Base-by-base conservation (phyloP, 2,888 invertebrate species). In the Argyresthia goedartella region DNA sequence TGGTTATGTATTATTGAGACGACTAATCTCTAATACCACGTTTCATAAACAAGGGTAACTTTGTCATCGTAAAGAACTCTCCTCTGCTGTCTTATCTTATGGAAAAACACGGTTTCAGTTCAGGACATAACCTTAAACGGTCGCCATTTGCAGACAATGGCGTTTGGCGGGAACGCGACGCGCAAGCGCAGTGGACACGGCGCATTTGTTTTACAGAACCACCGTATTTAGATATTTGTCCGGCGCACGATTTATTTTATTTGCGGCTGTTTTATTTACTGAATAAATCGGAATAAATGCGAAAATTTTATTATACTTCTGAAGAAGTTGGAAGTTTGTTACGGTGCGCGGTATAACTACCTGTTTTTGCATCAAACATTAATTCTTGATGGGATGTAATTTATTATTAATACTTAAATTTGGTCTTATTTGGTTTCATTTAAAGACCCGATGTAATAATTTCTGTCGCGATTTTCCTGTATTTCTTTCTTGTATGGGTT, bases 141-240 rank as follows among this genome's bases (percentile, higher is more conserved):
- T 59, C 57, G 71, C 74, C 72, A 79, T 78, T 82, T 79, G 78
- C 81, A 81, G 80, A 81, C 80, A 81, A 81, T 81, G 69, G 76
- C 68, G 67, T 54, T 62, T 62, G 71, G 73, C 73, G 73, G 76
- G 71, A 75, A 73, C 71, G 69, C 66, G 65, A 25, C 64, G 65
- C 62, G 59, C 54, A 57, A 61, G 66, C 66, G 57, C 58, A 59
- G 25, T 25, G 50, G 15, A 11, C 50, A 41, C 42, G 15, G 25
- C 42, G 42, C 41, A 50, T 50, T 50, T 56, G 57, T 55, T 49
- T 54, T 61, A 62, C 61, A 59, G 60, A 59, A 63, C 59, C 62
- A 59, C 56, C 57, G 60, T 50, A 50, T 50, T 50, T 50, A 50
- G 50, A 50, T 50, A 50, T 50, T 50, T 41, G 50, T 41, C 50